Evolutionary conservation across 2,797 vertebrate species (phyloP), one percentile per base, ranked within the genome.

Genomic region (Borostomias antarcticus): DNA sequence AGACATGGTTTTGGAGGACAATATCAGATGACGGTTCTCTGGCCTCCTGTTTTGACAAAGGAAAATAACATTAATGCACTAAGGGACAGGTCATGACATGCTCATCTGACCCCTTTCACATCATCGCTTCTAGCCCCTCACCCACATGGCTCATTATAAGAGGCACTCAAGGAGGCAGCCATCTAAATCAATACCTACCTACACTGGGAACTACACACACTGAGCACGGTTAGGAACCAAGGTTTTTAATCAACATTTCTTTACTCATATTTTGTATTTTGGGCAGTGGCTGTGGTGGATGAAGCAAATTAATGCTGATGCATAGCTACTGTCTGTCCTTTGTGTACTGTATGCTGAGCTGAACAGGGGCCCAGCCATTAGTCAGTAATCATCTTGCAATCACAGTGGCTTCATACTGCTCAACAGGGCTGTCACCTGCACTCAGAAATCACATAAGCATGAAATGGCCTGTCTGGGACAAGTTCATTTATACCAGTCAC

Each of bases 381-480:
- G 30, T 74, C 69, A 51, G 5, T 21, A 63, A 77, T 64, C 47
- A 73, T 79, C 58, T 52, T 11, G 21, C 43, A 75, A 53, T 51
- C 47, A 29, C 50, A 64, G 52, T 35, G 50, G n/a, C 62, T 68
- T 28, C 66, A 65, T 56, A 59, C 73, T 72, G 78, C 45, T 1
- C 5, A 59, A 25, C 32, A 56, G 45, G 52, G 32, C 29, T 53
- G 10, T 40, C 23, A 8, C 66, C 17, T 53, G 50, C 62, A 57
- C 53, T 52, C 30, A 47, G 63, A 52, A 57, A 15, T 29, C 60
- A 40, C 58, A 66, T 47, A 33, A 21, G 45, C 70, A 70, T 66
- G 62, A 74, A 81, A 78, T 67, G 59, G 66, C 26, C 61, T 52
- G 54, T 66, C 58, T 47, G 53, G 23, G 62, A 75, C 21, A 43